These are phyloP conservation scores for Thyatira batis DNA, from an alignment of 2,888 invertebrate species.

Conservation along the genomic window DNA sequence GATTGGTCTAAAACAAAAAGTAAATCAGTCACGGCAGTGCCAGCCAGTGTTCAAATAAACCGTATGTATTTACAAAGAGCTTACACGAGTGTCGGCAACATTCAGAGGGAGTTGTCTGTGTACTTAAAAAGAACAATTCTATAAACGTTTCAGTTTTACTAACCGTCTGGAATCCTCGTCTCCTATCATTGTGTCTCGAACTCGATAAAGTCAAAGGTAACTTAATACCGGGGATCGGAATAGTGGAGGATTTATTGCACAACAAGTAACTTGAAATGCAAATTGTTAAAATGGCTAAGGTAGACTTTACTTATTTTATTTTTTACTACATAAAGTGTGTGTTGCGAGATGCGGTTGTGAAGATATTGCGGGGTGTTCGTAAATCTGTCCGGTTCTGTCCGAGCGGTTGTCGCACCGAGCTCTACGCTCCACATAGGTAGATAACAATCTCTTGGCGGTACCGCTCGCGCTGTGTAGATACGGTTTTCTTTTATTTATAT, in stretches of 20 bases:
- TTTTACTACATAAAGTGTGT: slow-evolving; percentile 34
- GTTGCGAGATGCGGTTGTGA: slow-evolving; percentile 41
- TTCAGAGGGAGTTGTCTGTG: slow-evolving; percentile 49
- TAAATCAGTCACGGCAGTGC: slow-evolving; percentile 45
- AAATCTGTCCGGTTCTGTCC: slow-evolving; percentile 57
- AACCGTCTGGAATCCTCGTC: slow-evolving; percentile 32
- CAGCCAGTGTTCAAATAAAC: slow-evolving; percentile 50
- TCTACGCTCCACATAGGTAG: slow-evolving; percentile 21
- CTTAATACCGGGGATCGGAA: not conserved
- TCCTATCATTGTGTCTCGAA: slow-evolving; percentile 5
- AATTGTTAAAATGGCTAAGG: slow-evolving; percentile 24
- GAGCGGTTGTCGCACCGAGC: slow-evolving; percentile 10
- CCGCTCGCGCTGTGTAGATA: slow-evolving; percentile 29
- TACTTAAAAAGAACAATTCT: slow-evolving; percentile 62
- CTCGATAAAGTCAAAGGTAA: not conserved
- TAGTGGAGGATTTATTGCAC: not conserved
- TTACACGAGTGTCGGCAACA: slow-evolving; percentile 52
- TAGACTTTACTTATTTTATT: slow-evolving; percentile 26
- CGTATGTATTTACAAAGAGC: slow-evolving; percentile 59
- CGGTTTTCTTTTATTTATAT: slow-evolving; percentile 44
- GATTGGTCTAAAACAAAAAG: slow-evolving; percentile 46
- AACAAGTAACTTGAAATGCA: not conserved
- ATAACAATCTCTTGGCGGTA: slow-evolving; percentile 17
- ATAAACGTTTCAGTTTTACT: slow-evolving; percentile 60
- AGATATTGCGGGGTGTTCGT: slow-evolving; percentile 55